phyloP scores from a whole-genome alignment of 2,888 invertebrate genomes.

The Noctua pronuba region DNA sequence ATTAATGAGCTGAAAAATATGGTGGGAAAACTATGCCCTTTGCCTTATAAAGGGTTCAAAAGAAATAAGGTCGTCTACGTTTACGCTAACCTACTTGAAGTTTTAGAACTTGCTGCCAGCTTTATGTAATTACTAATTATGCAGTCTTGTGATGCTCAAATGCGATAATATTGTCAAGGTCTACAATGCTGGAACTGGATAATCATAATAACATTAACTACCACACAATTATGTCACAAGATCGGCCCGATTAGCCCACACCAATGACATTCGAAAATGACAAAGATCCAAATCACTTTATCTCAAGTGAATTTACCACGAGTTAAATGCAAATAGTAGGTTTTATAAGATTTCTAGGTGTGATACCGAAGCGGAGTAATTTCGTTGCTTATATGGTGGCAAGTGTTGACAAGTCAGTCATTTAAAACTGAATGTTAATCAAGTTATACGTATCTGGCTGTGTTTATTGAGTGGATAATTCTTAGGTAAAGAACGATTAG shows the following conservation, averaged over 20 bases:
- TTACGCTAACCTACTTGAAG: background rate
- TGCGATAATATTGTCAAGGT: slow-evolving; percentile 29
- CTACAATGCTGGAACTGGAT: slow-evolving; percentile 7
- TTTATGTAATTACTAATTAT: slow-evolving; percentile 12
- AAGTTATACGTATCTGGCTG: slow-evolving; percentile 47
- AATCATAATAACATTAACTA: slow-evolving; percentile 24
- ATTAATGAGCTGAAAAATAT: too few species aligned
- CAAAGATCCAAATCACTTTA: slow-evolving; percentile 34
- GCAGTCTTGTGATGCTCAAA: slow-evolving; percentile 21
- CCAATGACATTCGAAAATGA: slow-evolving; percentile 33
- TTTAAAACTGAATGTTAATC: slow-evolving; percentile 62
- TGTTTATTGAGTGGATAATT: slow-evolving; percentile 54
- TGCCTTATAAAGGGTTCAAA: too few species aligned
- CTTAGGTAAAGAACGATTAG: slow-evolving; percentile 31
- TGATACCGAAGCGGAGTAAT: slow-evolving; percentile 59
- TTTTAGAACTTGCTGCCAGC: background rate
- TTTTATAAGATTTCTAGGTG: slow-evolving; percentile 48
- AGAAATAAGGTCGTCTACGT: background rate
- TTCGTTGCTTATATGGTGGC: slow-evolving; percentile 62
- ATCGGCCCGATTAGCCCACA: slow-evolving; percentile 34
- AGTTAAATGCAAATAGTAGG: slow-evolving; percentile 50
- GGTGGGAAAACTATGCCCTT: too few species aligned
- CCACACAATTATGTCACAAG: slow-evolving; percentile 41
- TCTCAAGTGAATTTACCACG: slow-evolving; percentile 26
- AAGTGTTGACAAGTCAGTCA: slow-evolving; percentile 64